Evolutionary conservation across 2,888 invertebrate genomes (phyloP), one percentile per base, ranked within the genome.

Genomic region (Acrobasis suavella): DNA sequence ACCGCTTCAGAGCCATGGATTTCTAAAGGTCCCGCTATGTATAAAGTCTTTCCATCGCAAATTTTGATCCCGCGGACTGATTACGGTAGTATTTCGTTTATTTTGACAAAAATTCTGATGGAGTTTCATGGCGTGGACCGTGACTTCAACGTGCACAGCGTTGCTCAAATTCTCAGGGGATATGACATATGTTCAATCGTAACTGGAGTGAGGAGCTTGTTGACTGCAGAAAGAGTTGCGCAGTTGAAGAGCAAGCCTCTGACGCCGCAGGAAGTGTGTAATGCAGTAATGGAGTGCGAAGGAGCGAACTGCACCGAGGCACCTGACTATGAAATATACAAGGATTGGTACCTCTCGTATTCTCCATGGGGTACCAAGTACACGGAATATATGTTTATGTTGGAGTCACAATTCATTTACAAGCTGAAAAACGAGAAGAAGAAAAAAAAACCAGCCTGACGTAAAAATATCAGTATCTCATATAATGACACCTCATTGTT

Each of bases 1-100:
- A 94, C 95, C 2, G 94, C 95, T 1, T 80, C 92, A 1, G 93
- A 94, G 71, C 97, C 97, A 0, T 96, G 95, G 95, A 85, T 94
- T 37, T 93, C 93, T 1, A 91, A 87, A 72, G 72, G 70, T 17
- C 69, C 69, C 0, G 78, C 78, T 55, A 83, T 95, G 85, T 82
- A 84, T 60, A 95, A 94, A 82, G 83, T 89, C 1, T 95, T 94
- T 77, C 93, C 95, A 64, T 93, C 92, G 60, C 88, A 93, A 42
- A 92, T 94, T 69, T 78, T 93, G 68, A 81, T 94, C 64, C 93
- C 93, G 1, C 81, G 88, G 55, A 88, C 93, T 3, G 95, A 95
- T 73, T 95, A 95, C 71, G 93, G 93, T 9, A 94, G 93, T 58
- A 81, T 94, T 58, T 93, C 93, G 37, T 83, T 90, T 62, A 90